Base-by-base conservation (phyloP, 2,888 invertebrate genomes). In the Acanthopleura granulata region DNA sequence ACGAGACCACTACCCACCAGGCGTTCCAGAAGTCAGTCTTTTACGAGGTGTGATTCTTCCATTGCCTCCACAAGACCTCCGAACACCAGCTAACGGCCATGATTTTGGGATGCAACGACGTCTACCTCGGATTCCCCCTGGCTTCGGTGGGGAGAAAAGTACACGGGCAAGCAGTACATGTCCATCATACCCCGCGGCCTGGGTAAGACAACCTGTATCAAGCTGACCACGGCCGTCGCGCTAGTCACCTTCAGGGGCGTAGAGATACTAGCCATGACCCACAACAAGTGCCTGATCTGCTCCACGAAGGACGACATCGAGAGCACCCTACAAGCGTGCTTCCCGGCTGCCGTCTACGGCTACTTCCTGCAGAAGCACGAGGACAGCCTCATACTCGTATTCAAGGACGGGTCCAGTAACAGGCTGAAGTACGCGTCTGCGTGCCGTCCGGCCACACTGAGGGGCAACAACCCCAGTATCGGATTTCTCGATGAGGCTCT, bases 401-500 rank as follows among this genome's bases (percentile, higher is more conserved):
- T 51, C 18, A n/a, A n/a, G n/a, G n/a, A n/a, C n/a, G n/a, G n/a
- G n/a, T n/a, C n/a, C n/a, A n/a, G n/a, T n/a, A n/a, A 51, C 51
- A 14, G 51, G 14, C 51, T 51, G 14, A 51, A 51, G 51, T 51
- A 51, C 51, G 51, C 51, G 14, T 51, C 51, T 14, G 51, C 51
- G 51, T 51, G 51, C 51, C 51, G 51, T 51, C 51, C 51, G 51
- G 51, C 51, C 51, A 51, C 51, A 14, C 51, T 51, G 51, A 51
- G 51, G 18, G 51, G 51, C 14, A 51, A 51, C 51, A 18, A 51
- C 18, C 51, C 51, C 14, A 51, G 51, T 18, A 51, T 51, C 14
- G 51, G 51, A 18, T 51, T 51, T 51, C 51, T 51, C 51, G 51
- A 51, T 18, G 51, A 51, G 51, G 51, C 51, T 51, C 18, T 51